Conservation (phyloP, 1,140 invertebrate genomes). For the Meloidogyne hapla region DNA sequence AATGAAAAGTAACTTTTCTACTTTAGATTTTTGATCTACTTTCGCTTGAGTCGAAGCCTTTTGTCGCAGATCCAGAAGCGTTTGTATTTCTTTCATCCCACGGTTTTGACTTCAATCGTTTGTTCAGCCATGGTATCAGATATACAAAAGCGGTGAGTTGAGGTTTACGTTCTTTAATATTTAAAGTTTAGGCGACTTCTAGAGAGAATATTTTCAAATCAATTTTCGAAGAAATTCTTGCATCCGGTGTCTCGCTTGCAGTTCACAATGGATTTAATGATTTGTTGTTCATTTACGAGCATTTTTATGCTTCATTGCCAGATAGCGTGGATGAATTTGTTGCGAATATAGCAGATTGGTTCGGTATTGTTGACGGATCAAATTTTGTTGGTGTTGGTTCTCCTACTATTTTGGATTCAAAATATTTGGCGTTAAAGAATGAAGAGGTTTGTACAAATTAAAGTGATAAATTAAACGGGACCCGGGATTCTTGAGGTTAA, state of each 20-base stretch:
- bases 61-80: conserved; percentile 42
- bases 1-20: neutral
- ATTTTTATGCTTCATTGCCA: conserved; percentile 48
- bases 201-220: conserved; percentile 23
- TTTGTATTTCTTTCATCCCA: conserved; percentile 36
- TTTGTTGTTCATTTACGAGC: conserved; percentile 49
- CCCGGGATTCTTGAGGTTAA: too few species aligned
- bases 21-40: conserved; percentile 42
- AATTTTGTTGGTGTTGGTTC: neutral
- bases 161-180: neutral
- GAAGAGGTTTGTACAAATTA: neutral
- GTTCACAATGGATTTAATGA: conserved; percentile 54
- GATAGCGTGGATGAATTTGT: conserved; percentile 34
- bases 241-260: conserved; percentile 34
- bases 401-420: conserved; percentile 40
- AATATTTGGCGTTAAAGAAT: conserved; percentile 44
- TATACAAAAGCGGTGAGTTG: conserved; percentile 29
- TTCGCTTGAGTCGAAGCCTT: conserved; percentile 30
- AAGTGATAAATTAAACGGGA: neutral
- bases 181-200: neutral
- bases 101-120: conserved; percentile 43
- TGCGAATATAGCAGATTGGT: conserved; percentile 44
- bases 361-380: conserved; percentile 8
- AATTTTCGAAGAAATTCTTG: conserved; percentile 43
- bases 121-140: conserved; percentile 30